Evolutionary conservation across 2,797 vertebrate genomes (phyloP).

Genomic region (Ispidina picta): DNA sequence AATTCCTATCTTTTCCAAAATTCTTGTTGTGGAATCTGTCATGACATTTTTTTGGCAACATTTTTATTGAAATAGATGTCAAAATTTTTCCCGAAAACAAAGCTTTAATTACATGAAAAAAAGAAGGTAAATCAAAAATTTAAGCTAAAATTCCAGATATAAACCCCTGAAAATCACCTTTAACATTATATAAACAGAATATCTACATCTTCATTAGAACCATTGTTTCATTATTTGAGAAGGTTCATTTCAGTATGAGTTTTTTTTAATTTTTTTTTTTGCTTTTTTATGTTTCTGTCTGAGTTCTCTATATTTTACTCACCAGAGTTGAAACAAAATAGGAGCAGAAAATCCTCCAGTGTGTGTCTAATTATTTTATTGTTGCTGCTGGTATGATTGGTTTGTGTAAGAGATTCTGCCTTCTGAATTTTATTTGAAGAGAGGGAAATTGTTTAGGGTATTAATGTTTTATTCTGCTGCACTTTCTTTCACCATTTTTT

Average conservation of each 20-base stretch:
- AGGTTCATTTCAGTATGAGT: not conserved
- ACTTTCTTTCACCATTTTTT: not conserved
- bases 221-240: not conserved
- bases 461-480: not conserved
- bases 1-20: constrained; percentile 18
- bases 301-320: not conserved
- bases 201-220: not conserved
- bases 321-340: not conserved
- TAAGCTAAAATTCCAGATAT: not conserved
- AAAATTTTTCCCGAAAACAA: not conserved
- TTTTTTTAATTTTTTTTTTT: not conserved
- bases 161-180: rapidly evolving
- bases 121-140: not conserved
- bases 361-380: not conserved
- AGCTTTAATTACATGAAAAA: not conserved
- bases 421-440: not conserved
- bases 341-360: not conserved
- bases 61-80: not conserved
- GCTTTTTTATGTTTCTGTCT: not conserved
- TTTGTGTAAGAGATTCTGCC: not conserved
- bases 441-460: not conserved
- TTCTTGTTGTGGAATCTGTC: not conserved
- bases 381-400: not conserved
- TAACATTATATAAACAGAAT: not conserved
- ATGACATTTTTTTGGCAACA: not conserved